These are phyloP conservation scores for Scopus umbretta DNA, from an alignment of 2,113 vertebrate genomes.

Conservation along the genomic window DNA sequence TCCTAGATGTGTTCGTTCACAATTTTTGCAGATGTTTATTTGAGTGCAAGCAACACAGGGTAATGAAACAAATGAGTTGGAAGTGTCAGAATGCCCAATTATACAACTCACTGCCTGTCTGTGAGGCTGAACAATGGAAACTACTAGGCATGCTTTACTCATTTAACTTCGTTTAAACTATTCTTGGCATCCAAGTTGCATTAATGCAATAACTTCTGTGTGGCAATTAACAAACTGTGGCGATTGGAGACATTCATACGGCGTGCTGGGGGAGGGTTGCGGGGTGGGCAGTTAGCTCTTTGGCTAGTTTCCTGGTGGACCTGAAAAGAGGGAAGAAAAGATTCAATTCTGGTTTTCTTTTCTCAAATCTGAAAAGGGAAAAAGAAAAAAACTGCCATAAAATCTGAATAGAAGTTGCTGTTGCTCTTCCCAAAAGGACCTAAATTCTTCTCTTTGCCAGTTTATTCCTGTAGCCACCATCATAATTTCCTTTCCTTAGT, in stretches of 20 bases:
- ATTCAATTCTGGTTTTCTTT: background rate
- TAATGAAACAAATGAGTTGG: constrained; percentile 74
- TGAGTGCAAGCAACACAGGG: constrained; percentile 54
- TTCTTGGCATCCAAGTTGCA: constrained; percentile 67
- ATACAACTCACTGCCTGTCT: constrained; percentile 70
- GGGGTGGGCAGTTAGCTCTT: background rate
- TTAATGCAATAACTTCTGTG: constrained; percentile 70
- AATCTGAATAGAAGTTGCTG: background rate
- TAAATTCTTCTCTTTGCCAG: background rate
- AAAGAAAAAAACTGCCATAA: background rate
- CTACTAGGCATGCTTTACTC: constrained; percentile 60
- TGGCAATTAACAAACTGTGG: constrained; percentile 70
- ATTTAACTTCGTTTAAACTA: constrained; percentile 73
- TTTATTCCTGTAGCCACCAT: background rate
- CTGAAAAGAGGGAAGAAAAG: background rate
- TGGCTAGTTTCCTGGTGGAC: background rate
- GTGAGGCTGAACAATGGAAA: constrained; percentile 67
- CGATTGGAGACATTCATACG: background rate
- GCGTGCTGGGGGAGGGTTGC: background rate
- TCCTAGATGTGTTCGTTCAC: constrained; percentile 26
- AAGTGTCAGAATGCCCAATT: constrained; percentile 75
- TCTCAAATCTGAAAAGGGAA: background rate
- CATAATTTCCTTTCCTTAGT: background rate
- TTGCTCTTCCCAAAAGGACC: background rate
- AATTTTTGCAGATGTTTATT: constrained; percentile 67